Conservation (phyloP, 2,888 invertebrate genomes). For the Torymus texanus region DNA sequence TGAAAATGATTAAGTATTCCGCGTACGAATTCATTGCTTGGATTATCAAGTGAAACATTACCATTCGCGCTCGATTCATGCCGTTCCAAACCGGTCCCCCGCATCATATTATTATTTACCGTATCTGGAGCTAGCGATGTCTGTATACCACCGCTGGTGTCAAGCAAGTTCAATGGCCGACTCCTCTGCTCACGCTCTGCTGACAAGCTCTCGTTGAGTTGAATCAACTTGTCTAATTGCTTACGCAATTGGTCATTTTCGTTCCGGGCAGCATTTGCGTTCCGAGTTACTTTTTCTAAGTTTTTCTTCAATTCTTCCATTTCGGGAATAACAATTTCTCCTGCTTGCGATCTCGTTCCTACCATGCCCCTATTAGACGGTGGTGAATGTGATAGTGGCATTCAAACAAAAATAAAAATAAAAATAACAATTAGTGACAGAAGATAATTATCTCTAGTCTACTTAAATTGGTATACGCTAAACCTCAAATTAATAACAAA, state of each 20-base stretch:
- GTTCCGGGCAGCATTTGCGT: neutral
- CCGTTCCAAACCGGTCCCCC: no score
- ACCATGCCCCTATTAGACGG: neutral
- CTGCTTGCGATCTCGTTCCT: neutral
- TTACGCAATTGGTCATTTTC: conserved; percentile 1
- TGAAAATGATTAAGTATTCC: conserved; percentile 3
- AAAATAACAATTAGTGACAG: neutral
- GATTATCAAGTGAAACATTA: no score
- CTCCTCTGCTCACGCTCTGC: neutral
- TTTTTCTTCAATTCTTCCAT: neutral
- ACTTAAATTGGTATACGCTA: no score
- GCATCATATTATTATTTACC: no score
- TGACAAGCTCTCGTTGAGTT: neutral
- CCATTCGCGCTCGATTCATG: no score
- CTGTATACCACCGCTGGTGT: no score
- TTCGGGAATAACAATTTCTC: neutral
- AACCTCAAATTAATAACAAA: no score
- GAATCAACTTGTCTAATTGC: neutral
- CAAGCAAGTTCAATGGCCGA: neutral
- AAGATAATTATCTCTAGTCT: no score
- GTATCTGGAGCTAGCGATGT: no score
- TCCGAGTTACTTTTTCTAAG: neutral
- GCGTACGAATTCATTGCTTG: no score
- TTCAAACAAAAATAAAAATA: neutral
- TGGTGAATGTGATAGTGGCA: neutral